Evolutionary conservation across 2,888 invertebrate genomes (phyloP), one percentile per base, ranked within the genome.

Genomic region (Plagodis pulveraria): DNA sequence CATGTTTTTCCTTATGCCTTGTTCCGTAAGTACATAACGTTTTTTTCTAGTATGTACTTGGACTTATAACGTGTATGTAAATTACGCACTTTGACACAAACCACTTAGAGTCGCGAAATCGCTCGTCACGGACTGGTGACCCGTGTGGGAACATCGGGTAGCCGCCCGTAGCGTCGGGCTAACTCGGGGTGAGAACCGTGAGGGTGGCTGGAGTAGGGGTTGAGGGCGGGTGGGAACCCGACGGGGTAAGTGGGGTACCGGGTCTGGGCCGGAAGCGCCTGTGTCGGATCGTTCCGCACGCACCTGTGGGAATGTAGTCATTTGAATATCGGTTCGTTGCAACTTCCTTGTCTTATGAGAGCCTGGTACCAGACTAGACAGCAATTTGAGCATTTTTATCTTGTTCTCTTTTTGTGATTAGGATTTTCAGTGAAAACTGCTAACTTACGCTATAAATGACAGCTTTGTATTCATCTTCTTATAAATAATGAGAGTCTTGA

Each of bases 241-340:
- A 70, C 73, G 71, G 75, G 80, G 82, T 79, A 79, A 84, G 82
- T 85, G 84, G 89, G 89, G 87, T 80, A 84, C 80, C 78, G 72
- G 55, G 55, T 44, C 45, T 46, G 59, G 81, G 82, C 89, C 89
- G 91, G 91, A 91, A 91, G 83, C 80, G 81, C 76, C 78, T 85
- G 86, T 83, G 81, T 82, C 81, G 84, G 86, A 85, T 83, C 89
- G 84, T 81, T 83, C 83, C 72, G 74, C 77, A 68, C 73, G 74
- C 90, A 90, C 89, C 91, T 91, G 90, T 91, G 91, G 83, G 89
- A 91, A 89, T 86, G 82, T 80, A 69, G 70, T 81, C 79, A 85
- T 87, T 87, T 83, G 77, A 84, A 84, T 84, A 84, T 78, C 71
- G 73, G 71, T 53, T 58, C 62, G 66, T 69, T 65, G 56, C 35